Evolutionary conservation across 2,797 vertebrate genomes (phyloP), one percentile per base, ranked within the genome.

Genomic region (Ambastaia sidthimunki): DNA sequence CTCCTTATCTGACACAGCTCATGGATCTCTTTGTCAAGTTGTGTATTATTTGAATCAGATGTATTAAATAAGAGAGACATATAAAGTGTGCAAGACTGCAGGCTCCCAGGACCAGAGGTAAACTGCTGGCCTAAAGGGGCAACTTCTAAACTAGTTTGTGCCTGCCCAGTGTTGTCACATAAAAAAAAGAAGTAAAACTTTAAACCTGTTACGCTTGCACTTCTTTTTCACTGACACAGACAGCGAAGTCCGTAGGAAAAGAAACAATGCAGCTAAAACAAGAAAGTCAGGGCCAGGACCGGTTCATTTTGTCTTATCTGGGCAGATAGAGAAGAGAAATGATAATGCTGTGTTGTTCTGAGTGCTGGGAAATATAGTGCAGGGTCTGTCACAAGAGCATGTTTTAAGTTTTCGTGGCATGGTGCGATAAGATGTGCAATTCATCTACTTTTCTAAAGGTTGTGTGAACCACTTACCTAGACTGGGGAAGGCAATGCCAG

Each of bases 281-380:
- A 82, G 69, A 74, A 47, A 47, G 73, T 41, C 1, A 31, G 31
- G 67, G 87, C 84, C 85, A 86, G 81, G 87, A 89, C 89, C 90
- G 85, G 90, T 91, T 93, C 91, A 92, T 93, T 92, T 90, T 85
- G 86, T 88, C 89, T 92, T 93, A 93, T 93, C 90, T 87, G 82
- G 78, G 88, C 74, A 91, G 92, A 93, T 91, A 91, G 90, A 90
- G 90, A 88, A 91, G 89, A 90, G 87, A 90, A 87, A 88, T 80
- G 86, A 92, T 91, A 92, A 90, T 90, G 89, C 83, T 16, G 84
- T 87, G 54, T 89, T 90, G 88, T 86, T 89, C 85, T 84, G 87
- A 74, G 76, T 55, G 59, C 71, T 67, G 70, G 78, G 60, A 74
- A 73, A 77, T 62, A 73, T 66, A 80, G 77, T 21, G n/a, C 73